phyloP scores from a whole-genome alignment of 2,113 vertebrate species.

The Erinaceus europaeus region DNA sequence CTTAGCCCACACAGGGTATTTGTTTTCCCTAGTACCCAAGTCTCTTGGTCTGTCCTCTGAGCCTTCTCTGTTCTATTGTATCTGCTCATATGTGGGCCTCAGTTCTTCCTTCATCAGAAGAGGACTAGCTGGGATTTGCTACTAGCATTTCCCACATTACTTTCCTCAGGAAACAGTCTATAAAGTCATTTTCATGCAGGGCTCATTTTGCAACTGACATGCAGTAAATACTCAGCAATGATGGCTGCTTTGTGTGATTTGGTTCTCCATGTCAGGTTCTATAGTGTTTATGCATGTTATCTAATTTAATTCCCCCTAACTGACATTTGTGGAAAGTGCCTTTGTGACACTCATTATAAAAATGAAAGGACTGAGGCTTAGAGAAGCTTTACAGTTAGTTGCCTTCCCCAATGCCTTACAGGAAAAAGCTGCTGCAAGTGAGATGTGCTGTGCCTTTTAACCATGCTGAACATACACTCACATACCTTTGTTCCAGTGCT shows the following conservation, averaged over 20 bases:
- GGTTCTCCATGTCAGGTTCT: neutral
- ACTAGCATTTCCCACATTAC: neutral
- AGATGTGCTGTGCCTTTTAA: neutral
- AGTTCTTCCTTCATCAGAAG: neutral
- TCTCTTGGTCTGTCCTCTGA: neutral
- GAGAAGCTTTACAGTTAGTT: neutral
- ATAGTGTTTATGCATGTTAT: neutral
- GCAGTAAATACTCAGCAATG: neutral
- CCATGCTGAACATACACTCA: neutral
- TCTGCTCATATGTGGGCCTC: neutral
- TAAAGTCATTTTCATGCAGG: neutral
- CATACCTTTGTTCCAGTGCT: fast-evolving
- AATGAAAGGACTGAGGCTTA: neutral
- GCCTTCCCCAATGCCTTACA: neutral
- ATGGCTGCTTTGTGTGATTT: neutral
- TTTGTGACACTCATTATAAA: neutral
- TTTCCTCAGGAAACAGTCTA: neutral
- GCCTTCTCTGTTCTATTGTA: fast-evolving
- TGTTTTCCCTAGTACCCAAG: neutral
- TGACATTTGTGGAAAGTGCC: neutral
- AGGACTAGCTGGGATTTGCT: neutral
- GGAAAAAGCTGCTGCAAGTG: too few species aligned
- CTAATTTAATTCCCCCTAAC: neutral
- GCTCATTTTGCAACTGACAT: neutral
- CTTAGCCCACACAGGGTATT: neutral